phyloP scores from a whole-genome alignment of 2,888 invertebrate genomes.

The Trachelus iudaicus region DNA sequence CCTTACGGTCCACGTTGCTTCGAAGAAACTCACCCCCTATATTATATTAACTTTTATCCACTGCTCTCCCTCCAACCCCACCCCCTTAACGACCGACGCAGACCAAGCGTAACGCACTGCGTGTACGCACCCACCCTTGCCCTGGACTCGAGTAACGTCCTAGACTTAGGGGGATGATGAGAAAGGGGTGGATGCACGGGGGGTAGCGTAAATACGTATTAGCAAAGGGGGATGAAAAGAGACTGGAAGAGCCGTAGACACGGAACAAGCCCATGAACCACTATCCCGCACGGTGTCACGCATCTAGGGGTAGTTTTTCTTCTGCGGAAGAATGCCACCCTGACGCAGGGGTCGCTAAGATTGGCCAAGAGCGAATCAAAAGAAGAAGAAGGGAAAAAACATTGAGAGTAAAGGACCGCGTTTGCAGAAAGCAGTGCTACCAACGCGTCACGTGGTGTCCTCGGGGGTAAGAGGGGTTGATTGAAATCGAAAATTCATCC shows the following conservation, averaged over 20 bases:
- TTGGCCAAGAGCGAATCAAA: background rate
- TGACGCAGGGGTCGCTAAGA: background rate
- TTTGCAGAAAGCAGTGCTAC: background rate
- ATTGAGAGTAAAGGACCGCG: background rate
- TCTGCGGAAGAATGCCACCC: background rate
- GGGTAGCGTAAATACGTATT: background rate
- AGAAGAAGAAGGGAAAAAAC: background rate
- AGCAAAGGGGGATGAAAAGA: background rate
- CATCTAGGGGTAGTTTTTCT: background rate
- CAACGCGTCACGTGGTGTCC: background rate
- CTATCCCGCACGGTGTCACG: background rate
- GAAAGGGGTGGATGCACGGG: background rate
- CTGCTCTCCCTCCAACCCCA: fast-evolving
- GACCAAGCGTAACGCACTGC: background rate
- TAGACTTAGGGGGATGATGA: background rate
- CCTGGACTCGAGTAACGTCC: background rate
- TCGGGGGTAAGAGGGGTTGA: background rate
- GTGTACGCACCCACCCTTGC: background rate
- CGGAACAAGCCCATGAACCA: background rate
- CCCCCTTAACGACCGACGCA: background rate
- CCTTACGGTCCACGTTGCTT: background rate
- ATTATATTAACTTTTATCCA: background rate
- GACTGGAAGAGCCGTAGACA: background rate
- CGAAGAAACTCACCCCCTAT: background rate
- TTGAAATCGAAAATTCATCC: background rate